Conservation (phyloP, 2,113 vertebrate genomes). For the Monarcha castaneiventris region DNA sequence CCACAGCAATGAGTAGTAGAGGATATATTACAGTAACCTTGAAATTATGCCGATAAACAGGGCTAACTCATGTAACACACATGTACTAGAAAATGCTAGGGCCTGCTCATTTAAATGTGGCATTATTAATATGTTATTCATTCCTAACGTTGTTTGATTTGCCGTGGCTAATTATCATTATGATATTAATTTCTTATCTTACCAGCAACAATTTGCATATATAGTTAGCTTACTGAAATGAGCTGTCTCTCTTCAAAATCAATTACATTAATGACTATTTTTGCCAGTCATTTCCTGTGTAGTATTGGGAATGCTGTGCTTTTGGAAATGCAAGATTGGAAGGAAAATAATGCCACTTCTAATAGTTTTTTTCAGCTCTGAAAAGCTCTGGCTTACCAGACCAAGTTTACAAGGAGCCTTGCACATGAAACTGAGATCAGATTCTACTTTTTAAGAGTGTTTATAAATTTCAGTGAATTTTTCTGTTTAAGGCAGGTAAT, state of each 20-base stretch:
- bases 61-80: neutral
- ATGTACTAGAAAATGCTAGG: neutral
- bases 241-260: slow-evolving; percentile 18
- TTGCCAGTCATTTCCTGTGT: neutral
- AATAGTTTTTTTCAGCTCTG: neutral
- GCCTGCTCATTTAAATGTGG: neutral
- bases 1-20: neutral
- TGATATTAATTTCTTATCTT: slow-evolving; percentile 38
- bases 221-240: neutral
- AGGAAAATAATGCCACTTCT: neutral
- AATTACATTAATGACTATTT: slow-evolving; percentile 21
- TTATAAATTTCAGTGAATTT: neutral
- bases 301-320: neutral
- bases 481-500: neutral
- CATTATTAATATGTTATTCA: neutral
- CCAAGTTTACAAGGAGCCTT: neutral
- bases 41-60: neutral
- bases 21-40: neutral
- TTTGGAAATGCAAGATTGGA: neutral
- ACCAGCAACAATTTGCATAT: neutral
- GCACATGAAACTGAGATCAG: neutral
- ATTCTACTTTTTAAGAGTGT: neutral
- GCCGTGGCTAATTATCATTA: neutral
- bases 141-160: slow-evolving; percentile 17
- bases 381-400: neutral